These are phyloP conservation scores for Branchinecta lynchi DNA, from an alignment of 1,140 invertebrate genomes.

Conservation along the genomic window DNA sequence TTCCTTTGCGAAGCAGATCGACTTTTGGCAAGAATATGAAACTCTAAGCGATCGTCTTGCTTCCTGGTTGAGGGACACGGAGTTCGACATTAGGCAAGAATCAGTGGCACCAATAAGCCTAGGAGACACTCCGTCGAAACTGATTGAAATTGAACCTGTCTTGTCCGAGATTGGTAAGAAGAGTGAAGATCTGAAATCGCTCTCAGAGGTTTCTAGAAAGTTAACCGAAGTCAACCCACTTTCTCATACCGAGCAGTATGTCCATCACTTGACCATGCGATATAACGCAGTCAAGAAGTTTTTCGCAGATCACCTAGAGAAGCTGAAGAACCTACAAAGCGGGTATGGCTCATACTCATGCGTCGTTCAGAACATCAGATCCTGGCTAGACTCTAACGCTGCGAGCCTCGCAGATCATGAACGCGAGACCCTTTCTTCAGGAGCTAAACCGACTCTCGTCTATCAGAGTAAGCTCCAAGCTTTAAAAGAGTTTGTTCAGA, in stretches of 20 bases:
- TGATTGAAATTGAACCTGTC: constrained; percentile 46
- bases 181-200: constrained; percentile 44
- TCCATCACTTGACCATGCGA: constrained; percentile 54
- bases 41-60: constrained; percentile 52
- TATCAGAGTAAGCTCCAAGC: constrained; percentile 51
- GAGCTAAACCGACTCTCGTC: constrained; percentile 41
- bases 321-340: constrained; percentile 46
- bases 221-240: constrained; percentile 61
- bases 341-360: constrained; percentile 48
- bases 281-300: constrained; percentile 60
- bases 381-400: constrained; percentile 61
- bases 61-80: constrained; percentile 70
- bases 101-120: constrained; percentile 50
- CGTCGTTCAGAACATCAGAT: constrained; percentile 50
- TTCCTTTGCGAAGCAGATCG: constrained; percentile 52
- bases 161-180: constrained; percentile 45
- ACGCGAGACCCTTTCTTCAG: constrained; percentile 41
- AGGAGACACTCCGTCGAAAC: constrained; percentile 50
- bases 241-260: constrained; percentile 58
- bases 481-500: constrained; percentile 52
- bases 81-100: constrained; percentile 57
- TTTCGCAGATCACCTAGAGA: constrained; percentile 46
- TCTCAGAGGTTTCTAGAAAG: constrained; percentile 49
- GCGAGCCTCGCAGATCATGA: constrained; percentile 50
- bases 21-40: constrained; percentile 66